Evolutionary conservation across 2,113 vertebrate species (phyloP).

Genomic region (Crotophaga sulcirostris): DNA sequence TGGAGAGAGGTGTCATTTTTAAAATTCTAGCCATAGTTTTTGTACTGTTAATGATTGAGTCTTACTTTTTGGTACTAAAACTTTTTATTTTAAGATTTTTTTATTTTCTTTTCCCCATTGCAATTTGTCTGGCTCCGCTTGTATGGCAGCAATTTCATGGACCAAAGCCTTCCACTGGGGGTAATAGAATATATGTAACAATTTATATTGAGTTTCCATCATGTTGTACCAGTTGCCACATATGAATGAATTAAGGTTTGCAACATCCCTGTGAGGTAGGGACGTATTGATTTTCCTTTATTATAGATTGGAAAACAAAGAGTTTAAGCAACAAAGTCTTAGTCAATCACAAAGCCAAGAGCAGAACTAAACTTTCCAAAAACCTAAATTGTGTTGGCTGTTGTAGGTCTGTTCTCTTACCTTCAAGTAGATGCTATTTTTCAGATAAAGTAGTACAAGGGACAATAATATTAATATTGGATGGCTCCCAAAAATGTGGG

Average conservation of each 20-base stretch:
- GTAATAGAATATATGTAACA: constrained; percentile 51
- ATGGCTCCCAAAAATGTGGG: background rate
- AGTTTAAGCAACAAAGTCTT: constrained; percentile 13
- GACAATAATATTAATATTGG: background rate
- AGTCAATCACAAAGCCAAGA: background rate
- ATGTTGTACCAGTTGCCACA: constrained; percentile 10
- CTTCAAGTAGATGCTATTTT: background rate
- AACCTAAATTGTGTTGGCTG: background rate
- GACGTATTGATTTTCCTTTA: constrained; percentile 48
- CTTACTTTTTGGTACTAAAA: background rate
- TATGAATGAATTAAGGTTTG: constrained; percentile 26
- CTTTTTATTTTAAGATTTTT: background rate
- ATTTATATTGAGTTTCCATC: constrained; percentile 58
- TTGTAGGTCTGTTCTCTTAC: background rate
- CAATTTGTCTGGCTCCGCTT: background rate
- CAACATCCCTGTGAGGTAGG: background rate
- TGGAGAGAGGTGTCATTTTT: background rate
- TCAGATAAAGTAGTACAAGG: background rate
- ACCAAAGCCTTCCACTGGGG: constrained; percentile 31
- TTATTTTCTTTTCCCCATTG: background rate
- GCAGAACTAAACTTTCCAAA: background rate
- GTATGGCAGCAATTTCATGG: constrained; percentile 46
- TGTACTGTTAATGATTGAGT: background rate
- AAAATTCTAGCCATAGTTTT: background rate
- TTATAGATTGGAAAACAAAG: constrained; percentile 38